Base-by-base conservation (phyloP, 2,113 vertebrate species). In the Ageneiosus marmoratus region DNA sequence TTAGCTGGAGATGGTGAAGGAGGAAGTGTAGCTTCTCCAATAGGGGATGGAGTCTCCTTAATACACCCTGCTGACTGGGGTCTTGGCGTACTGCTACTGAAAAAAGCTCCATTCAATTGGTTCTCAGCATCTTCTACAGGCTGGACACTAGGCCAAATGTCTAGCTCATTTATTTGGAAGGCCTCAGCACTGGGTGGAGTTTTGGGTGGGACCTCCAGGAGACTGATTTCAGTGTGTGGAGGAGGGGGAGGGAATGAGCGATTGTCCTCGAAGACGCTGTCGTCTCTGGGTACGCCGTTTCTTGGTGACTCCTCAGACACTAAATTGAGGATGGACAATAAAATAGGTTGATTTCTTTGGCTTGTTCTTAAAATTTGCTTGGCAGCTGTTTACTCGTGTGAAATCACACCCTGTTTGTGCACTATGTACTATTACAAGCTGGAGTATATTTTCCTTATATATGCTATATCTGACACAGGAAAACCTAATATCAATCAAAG, bases 181-280 rank as follows among this genome's bases (percentile, higher is more conserved):
- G 85, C 79, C 67, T 97, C 96, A 0, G 84, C 51, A 32, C 88
- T 32, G 4, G 91, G 84, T 7, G 53, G 88, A 77, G 90, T 93
- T 92, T 95, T 96, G 75, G 96, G 91, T 65, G 93, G 91, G 90
- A 96, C 83, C 90, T 97, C 95, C 85, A 96, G 91, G 89, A 95
- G 94, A 90, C 92, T 95, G 79, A 95, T 93, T 92, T 98, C 96
- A 58, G 90, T 91, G 83, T 90, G 82, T 9, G 95, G 93, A 85
- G 95, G 93, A 53, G 96, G 94, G 13, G 94, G 95, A 27, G 95
- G 91, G 80, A 96, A 96, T 83, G 92, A 65, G 16, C 91, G 92
- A 74, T 91, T 92, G 84, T 96, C 94, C 82, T 96, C 94, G 67
- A 89, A 92, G 85, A 89, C 90, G 55, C 92, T 88, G 81, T 93